Evolutionary conservation across 2,113 vertebrate genomes (phyloP).

Genomic region (Cricetomys ansorgei): DNA sequence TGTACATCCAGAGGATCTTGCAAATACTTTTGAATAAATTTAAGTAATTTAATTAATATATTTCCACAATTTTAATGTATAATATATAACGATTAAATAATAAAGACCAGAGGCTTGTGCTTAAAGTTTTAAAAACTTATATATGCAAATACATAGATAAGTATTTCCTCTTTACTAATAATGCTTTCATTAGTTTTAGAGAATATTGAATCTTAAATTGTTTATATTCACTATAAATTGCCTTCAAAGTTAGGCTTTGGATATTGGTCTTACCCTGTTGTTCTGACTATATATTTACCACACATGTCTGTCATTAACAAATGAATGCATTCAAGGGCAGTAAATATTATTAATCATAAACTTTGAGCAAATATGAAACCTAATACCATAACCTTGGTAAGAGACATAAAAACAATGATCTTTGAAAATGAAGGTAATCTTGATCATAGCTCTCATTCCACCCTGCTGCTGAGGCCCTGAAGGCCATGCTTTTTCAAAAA

Average conservation of each 20-base stretch:
- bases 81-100: background rate
- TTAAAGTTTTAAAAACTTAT: background rate
- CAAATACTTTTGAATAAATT: constrained; percentile 10
- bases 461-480: background rate
- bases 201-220: background rate
- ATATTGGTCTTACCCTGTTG: background rate
- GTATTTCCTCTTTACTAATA: background rate
- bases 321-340: constrained; percentile 46
- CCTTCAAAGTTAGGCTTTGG: background rate
- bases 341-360: constrained; percentile 47
- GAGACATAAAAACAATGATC: constrained; percentile 43
- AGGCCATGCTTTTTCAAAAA: background rate
- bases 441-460: constrained; percentile 31
- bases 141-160: background rate
- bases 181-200: background rate
- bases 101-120: background rate
- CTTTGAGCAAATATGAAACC: constrained; percentile 36
- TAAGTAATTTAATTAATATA: constrained; percentile 6
- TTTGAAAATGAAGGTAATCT: constrained; percentile 60
- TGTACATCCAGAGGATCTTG: background rate
- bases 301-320: constrained; percentile 14
- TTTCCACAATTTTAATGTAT: background rate
- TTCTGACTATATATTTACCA: background rate
- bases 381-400: constrained; percentile 19
- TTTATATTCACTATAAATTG: background rate